Base-by-base conservation (phyloP, 2,797 vertebrate genomes). In the Molossus molossus region DNA sequence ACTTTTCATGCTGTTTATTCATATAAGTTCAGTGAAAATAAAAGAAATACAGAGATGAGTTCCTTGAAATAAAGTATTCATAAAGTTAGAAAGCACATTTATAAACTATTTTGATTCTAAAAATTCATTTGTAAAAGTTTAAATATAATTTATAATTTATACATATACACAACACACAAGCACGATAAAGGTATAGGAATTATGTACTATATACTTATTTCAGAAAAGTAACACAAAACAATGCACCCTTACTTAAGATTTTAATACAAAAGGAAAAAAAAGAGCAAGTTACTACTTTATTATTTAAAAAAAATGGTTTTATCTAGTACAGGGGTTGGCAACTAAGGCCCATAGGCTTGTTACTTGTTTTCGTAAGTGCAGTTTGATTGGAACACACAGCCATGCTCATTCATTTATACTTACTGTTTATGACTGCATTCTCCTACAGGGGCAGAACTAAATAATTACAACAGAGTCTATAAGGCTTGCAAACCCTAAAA, bases 61-160 rank as follows among this genome's bases (percentile, higher is more conserved):
- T 55, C 10, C 88, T 90, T 94, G 40, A 73, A 93, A 76, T 81
- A 81, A 95, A 97, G 90, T 18, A 72, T 27, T 62, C 91, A 90
- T 45, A 6, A 72, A 17, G 18, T 82, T 70, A 84, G 37, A 96
- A 88, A 88, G 37, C 23, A 23, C 29, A 64, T 72, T 93, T 91
- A 48, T 33, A 73, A 80, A 90, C 33, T 75, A 27, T 91, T 85
- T 53, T 93, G 15, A 82, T 89, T 85, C 37, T 65, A 87, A 76
- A 80, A 79, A 77, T 77, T 79, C 10, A 79, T 82, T 92, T 79
- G 48, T 48, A 65, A 85, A 82, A 87, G 23, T 27, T 80, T 75
- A 91, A 97, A 91, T 85, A 45, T 50, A 75, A 79, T 25, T 58
- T 58, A 62, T n/a, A 57, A 7, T 53, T 85, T 91, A 21, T 40